Base-by-base conservation (phyloP, 2,888 invertebrate species). In the Caenorhabditis afra region DNA sequence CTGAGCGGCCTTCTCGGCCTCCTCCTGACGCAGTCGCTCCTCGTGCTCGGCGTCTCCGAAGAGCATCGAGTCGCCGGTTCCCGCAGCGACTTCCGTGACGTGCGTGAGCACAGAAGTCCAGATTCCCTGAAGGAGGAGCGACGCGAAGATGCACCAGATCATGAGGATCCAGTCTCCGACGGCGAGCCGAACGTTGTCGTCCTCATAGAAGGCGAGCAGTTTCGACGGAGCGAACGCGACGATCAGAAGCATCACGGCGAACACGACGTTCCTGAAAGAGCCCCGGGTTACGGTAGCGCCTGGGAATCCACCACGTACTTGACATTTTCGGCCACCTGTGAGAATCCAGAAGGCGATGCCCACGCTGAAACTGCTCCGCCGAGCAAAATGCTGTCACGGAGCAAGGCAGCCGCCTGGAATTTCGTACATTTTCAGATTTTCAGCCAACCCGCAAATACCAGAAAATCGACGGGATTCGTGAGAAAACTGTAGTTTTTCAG, bases 151-250 rank as follows among this genome's bases (percentile, higher is more conserved):
- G 50, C 88, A 89, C 89, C 89, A 89, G 45, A 88, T 84, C 89
- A 89, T 89, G 16, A 89, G 86, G 55, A 89, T 89, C 89, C 89
- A 89, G 74, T 89, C 89, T 18, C 89, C 89, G 49, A 89, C 85
- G 16, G 87, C 88, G 55, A 89, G 66, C 20, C 68, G 61, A 12
- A 85, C 50, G 1, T 81, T 78, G 23, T 86, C 84, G 58, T 87
- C 86, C 67, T 89, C 89, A 67, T 89, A 89, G 78, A 89, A 90
- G 3, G 89, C 89, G 3, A 89, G 81, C 22, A 89, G 78, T 53
- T 89, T 89, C 10, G 88, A 84, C 7, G 89, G 89, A 4, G 89
- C 88, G 49, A 89, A 89, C 8, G 89, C 89, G 37, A 89, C 81
- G 44, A 89, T 87, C 2, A 89, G 59, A 8, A 89, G 79, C 79